phyloP scores from a whole-genome alignment of 2,797 vertebrate genomes.

The Alfaro cultratus region DNA sequence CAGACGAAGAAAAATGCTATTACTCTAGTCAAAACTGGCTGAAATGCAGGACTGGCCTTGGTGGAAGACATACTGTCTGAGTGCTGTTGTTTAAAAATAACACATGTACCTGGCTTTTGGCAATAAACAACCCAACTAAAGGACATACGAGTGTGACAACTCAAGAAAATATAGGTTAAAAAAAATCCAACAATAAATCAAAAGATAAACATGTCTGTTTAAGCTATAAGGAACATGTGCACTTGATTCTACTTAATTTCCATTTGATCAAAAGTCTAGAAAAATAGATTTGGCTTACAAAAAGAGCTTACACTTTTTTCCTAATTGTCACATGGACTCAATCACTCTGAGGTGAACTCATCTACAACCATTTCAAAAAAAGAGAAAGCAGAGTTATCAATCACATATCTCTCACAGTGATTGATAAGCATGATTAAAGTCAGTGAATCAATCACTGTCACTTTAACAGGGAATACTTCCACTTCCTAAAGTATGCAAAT shows the following conservation, averaged over 20 bases:
- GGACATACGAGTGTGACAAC: background rate
- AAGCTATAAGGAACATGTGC: background rate
- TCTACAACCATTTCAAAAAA: background rate
- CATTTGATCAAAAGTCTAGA: background rate
- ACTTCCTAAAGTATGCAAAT: background rate
- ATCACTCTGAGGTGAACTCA: background rate
- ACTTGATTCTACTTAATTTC: background rate
- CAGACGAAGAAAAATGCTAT: background rate
- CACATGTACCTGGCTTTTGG: background rate
- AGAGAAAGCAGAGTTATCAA: background rate
- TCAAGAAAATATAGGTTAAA: background rate
- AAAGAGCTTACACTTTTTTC: background rate
- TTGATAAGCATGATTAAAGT: conserved; percentile 6
- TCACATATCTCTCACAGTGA: background rate
- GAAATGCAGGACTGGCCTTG: conserved; percentile 2
- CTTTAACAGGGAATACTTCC: background rate
- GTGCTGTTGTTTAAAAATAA: background rate
- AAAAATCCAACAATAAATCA: background rate
- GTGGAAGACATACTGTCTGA: background rate
- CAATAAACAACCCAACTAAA: conserved; percentile 2
- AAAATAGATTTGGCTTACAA: background rate
- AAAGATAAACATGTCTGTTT: background rate
- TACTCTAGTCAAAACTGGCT: background rate
- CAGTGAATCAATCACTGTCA: background rate
- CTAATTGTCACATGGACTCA: background rate